Base-by-base conservation (phyloP, 2,888 invertebrate genomes). In the Morinoia aosen region DNA sequence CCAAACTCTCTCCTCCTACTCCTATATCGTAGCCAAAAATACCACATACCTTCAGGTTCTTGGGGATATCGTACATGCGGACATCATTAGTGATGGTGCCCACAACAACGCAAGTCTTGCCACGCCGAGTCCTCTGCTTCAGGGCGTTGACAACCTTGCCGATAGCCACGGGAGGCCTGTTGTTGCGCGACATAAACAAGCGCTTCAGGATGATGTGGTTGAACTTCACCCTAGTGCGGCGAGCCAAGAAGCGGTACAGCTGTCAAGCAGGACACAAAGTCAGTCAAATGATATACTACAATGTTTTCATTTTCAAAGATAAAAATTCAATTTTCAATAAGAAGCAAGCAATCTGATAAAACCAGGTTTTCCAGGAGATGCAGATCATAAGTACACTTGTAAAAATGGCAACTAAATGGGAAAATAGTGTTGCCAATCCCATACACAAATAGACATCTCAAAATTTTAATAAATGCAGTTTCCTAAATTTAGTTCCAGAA, bases 161-260 rank as follows among this genome's bases (percentile, higher is more conserved):
- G 97, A 99, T 97, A 8, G 99, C 99, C 97, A 99, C 98, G 96
- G 99, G 99, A 96, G 99, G 99, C 96, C 98, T 98, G 98, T 99
- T 98, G 97, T 98, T 99, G 97, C 98, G 98, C 97, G 99, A 99
- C 99, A 99, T 99, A 97, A 99, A 99, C 97, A 99, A 98, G 97
- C 99, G 98, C 97, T 98, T 98, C 97, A 99, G 97, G 95, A 99
- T 98, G 97, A 99, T 99, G 97, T 98, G 98, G 97, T 99, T 99
- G 98, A 99, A 99, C 98, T 99, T 99, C 97, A 99, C 98, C 97
- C 98, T 98, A 94, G 99, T 99, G 97, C 99, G 98, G 97, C 99
- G 98, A 96, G 99, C 99, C 98, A 99, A 98, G 97, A 99, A 99
- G 97, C 99, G 98, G 98, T 99, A 99, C 96, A 99, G 98, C 99